Percentiles rank a stretch among this genome's conserved stretches.
Conservation (phyloP, 2,797 vertebrate species). For the Enteromius paludinosus region DNA sequence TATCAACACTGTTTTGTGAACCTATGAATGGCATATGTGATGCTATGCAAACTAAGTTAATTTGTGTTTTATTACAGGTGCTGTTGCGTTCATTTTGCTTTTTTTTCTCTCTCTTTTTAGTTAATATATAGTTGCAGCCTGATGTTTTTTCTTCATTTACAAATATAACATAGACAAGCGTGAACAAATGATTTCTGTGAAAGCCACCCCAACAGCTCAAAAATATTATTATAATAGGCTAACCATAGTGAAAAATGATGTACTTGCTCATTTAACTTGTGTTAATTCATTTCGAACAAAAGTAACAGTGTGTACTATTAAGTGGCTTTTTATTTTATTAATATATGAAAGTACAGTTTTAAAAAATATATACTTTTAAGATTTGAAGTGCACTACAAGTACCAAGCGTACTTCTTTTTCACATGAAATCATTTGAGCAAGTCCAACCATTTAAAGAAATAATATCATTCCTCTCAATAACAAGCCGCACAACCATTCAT, state of each 20-base stretch:
- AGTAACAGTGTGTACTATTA: background rate
- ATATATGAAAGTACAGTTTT: background rate
- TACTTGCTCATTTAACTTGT: background rate
- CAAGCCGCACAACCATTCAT: background rate
- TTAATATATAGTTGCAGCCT: background rate
- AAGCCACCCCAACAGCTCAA: background rate
- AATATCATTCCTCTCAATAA: background rate
- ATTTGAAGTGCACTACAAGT: background rate
- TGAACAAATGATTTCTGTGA: background rate
- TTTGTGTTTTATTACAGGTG: background rate
- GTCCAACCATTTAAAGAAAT: background rate
- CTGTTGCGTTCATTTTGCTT: background rate
- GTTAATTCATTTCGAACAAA: background rate
- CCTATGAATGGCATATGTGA: background rate
- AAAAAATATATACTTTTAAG: background rate
- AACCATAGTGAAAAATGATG: background rate
- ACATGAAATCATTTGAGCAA: background rate
- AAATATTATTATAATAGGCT: background rate
- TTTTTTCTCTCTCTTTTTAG: background rate
- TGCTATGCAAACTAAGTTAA: background rate
- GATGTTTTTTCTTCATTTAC: background rate
- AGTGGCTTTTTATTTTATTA: background rate
- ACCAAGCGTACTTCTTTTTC: background rate
- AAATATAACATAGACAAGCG: background rate
- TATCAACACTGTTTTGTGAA: background rate